Percentiles rank a stretch among this genome's conserved stretches.
Evolutionary conservation across 2,113 vertebrate genomes (phyloP).

Genomic region (Pristiophorus japonicus): DNA sequence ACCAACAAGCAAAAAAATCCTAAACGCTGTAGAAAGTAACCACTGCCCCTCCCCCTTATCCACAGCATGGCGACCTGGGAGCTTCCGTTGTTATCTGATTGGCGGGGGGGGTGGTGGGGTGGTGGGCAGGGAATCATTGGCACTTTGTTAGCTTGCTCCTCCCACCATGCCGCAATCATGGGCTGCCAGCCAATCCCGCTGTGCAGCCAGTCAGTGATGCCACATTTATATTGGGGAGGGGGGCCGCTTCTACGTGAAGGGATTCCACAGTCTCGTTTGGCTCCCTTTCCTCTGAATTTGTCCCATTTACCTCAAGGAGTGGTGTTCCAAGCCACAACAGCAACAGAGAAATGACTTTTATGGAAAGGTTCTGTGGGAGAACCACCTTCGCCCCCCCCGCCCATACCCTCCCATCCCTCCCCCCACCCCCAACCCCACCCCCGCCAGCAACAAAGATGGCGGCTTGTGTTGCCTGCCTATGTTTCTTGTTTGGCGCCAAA

Average conservation of each 20-base stretch:
- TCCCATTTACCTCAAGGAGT: no score
- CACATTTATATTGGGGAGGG: background rate
- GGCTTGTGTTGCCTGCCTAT: background rate
- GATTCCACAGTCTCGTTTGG: background rate
- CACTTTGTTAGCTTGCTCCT: background rate
- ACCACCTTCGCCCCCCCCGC: background rate
- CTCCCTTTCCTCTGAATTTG: no score
- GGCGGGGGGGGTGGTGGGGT: no score
- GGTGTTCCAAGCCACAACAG: background rate
- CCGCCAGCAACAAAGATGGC: background rate
- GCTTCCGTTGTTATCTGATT: background rate
- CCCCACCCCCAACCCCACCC: no score
- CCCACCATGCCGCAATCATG: background rate
- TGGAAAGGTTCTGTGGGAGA: background rate
- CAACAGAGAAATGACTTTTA: background rate
- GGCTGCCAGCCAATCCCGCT: background rate
- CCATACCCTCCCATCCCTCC: no score
- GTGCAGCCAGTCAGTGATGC: no score
- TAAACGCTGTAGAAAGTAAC: background rate
- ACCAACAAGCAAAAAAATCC: background rate
- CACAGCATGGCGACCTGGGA: background rate
- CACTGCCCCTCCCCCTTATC: background rate
- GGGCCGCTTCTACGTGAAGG: background rate
- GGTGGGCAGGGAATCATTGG: background rate
- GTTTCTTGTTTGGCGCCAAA: background rate